These are phyloP conservation scores for Piprites chloris DNA, from an alignment of 2,113 vertebrate species.

Conservation along the genomic window DNA sequence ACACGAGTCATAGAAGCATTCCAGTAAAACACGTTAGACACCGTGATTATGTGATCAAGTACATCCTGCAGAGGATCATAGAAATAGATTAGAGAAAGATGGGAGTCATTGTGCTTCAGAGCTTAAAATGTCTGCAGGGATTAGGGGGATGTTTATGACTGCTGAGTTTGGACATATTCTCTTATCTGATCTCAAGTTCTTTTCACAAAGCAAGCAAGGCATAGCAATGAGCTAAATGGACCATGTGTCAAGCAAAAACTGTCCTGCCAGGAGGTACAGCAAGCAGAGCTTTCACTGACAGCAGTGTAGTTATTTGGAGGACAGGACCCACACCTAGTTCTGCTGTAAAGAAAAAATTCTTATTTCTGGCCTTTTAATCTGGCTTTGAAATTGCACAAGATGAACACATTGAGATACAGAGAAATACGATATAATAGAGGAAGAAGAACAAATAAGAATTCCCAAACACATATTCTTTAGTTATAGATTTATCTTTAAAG, in stretches of 20 bases:
- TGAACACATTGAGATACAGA: background rate
- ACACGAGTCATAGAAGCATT: background rate
- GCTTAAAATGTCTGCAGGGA: background rate
- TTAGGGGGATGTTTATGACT: background rate
- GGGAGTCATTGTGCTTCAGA: background rate
- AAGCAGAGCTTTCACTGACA: background rate
- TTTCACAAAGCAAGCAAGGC: background rate
- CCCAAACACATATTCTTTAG: background rate
- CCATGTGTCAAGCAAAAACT: background rate
- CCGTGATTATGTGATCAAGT: background rate
- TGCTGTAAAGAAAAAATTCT: background rate
- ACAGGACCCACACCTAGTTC: background rate
- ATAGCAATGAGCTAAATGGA: background rate
- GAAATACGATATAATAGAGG: background rate
- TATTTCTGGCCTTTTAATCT: background rate
- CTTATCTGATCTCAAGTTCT: background rate
- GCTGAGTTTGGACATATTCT: background rate
- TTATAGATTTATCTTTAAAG: background rate
- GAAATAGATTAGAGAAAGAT: background rate
- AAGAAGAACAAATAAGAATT: background rate
- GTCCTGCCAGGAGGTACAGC: background rate
- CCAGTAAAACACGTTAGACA: background rate
- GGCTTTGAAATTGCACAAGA: background rate
- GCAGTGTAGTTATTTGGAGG: background rate
- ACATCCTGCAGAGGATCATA: background rate